phyloP scores from a whole-genome alignment of 2,888 invertebrate genomes.

The Tricholauxania praeusta region DNA sequence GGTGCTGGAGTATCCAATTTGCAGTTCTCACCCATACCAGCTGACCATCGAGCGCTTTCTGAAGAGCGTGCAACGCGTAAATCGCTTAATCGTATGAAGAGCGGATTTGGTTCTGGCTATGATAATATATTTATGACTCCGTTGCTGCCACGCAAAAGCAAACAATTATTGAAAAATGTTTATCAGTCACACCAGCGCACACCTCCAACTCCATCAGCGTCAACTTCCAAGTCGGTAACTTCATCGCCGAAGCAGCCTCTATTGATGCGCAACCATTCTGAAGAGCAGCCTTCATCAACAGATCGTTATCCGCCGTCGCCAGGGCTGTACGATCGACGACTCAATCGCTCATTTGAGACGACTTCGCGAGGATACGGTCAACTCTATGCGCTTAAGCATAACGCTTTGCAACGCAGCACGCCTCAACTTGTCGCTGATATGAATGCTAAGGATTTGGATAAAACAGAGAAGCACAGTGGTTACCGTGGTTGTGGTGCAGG shows the following conservation, averaged over 20 bases:
- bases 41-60: conserved; percentile 62
- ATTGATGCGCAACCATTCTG: conserved; percentile 51
- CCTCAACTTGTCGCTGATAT: conserved; percentile 61
- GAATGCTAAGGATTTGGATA: conserved; percentile 1
- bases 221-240: conserved; percentile 13
- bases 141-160: conserved; percentile 64
- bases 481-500: conserved; percentile 46
- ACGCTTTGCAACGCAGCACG: conserved; percentile 65
- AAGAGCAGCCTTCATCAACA: conserved; percentile 47
- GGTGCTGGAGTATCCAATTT: conserved; percentile 42
- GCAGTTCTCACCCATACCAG: conserved; percentile 39
- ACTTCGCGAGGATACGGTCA: conserved; percentile 59
- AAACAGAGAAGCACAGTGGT: conserved; percentile 27
- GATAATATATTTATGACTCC: conserved; percentile 67
- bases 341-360: conserved; percentile 68
- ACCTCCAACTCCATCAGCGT: conserved; percentile 37
- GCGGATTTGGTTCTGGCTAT: conserved; percentile 67
- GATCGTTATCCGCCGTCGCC: conserved; percentile 52
- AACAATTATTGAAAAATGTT: conserved; percentile 48
- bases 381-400: conserved; percentile 56
- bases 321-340: conserved; percentile 65
- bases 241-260: conserved; percentile 38
- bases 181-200: conserved; percentile 44
- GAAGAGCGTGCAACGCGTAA: conserved; percentile 65
- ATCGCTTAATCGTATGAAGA: conserved; percentile 64